Conservation (phyloP, 2,113 vertebrate species). For the Carettochelys insculpta region DNA sequence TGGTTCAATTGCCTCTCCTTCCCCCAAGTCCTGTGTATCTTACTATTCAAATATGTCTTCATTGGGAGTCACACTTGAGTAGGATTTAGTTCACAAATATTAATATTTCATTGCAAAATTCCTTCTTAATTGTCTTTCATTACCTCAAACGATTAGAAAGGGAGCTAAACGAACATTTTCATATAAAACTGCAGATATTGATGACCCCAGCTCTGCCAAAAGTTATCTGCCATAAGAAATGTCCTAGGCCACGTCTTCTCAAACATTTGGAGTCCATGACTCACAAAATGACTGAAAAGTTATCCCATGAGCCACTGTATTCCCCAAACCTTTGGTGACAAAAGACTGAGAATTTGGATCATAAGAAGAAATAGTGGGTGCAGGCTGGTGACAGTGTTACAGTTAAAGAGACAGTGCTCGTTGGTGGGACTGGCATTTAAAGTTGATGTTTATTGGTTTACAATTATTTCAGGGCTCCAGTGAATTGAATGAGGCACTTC, state of each 20-base stretch:
- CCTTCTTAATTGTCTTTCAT: neutral
- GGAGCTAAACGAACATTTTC: neutral
- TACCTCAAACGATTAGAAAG: neutral
- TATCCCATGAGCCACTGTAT: neutral
- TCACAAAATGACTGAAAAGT: neutral
- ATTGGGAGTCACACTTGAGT: neutral
- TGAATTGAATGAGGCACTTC: slow-evolving; percentile 84
- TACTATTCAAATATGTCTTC: neutral
- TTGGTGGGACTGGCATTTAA: neutral
- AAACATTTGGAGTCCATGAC: neutral
- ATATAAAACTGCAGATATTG: neutral
- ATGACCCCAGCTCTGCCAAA: neutral
- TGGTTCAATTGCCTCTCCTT: neutral
- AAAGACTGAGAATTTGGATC: neutral
- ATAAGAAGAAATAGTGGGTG: neutral
- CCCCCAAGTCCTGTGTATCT: neutral
- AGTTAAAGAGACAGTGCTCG: neutral
- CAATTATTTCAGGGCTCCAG: slow-evolving; percentile 83
- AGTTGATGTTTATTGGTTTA: neutral
- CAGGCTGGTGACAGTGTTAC: neutral
- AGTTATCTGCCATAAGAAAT: neutral
- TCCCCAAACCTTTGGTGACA: neutral
- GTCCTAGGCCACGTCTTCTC: neutral
- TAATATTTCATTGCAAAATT: neutral
- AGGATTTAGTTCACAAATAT: neutral